Conservation (phyloP, 2,888 invertebrate genomes). For the Cetonia aurata region DNA sequence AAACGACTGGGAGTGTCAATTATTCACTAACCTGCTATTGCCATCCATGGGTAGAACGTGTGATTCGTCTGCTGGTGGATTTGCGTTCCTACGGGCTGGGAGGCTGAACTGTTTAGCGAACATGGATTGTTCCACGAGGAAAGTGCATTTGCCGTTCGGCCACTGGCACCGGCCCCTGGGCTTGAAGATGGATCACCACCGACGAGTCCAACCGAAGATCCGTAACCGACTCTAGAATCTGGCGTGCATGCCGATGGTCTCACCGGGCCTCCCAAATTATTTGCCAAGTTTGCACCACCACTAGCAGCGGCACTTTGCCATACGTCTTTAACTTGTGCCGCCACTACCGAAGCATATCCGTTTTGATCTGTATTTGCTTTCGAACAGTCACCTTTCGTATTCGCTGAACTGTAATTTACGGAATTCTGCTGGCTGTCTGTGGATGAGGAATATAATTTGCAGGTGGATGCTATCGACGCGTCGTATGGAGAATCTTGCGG, state of each 20-base stretch:
- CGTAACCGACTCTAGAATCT: constrained; percentile 84
- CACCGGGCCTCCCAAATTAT: constrained; percentile 74
- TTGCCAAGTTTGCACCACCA: constrained; percentile 75
- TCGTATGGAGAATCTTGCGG: constrained; percentile 94
- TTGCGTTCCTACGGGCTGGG: constrained; percentile 83
- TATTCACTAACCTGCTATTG: constrained; percentile 91
- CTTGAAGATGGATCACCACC: constrained; percentile 81
- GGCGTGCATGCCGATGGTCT: constrained; percentile 92
- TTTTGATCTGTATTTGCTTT: constrained; percentile 74
- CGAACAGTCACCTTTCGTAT: constrained; percentile 83
- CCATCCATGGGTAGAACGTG: constrained; percentile 99
- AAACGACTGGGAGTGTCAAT: constrained; percentile 15
- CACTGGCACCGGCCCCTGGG: constrained; percentile 76
- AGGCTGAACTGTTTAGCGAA: constrained; percentile 84
- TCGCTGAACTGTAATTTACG: constrained; percentile 69
- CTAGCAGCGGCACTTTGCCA: constrained; percentile 78
- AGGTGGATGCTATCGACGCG: constrained; percentile 87
- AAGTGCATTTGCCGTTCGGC: constrained; percentile 70
- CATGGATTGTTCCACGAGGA: constrained; percentile 92
- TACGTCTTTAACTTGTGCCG: constrained; percentile 74
- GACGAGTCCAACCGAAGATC: constrained; percentile 78
- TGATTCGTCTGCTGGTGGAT: constrained; percentile 92
- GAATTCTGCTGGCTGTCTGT: constrained; percentile 73
- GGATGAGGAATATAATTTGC: constrained; percentile 81
- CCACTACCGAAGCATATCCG: constrained; percentile 79